A percentile compares a stretch with the other conserved stretches of the same genome.
Conservation (phyloP, 1,140 invertebrate species). For the Propsilocerus akamusi region DNA sequence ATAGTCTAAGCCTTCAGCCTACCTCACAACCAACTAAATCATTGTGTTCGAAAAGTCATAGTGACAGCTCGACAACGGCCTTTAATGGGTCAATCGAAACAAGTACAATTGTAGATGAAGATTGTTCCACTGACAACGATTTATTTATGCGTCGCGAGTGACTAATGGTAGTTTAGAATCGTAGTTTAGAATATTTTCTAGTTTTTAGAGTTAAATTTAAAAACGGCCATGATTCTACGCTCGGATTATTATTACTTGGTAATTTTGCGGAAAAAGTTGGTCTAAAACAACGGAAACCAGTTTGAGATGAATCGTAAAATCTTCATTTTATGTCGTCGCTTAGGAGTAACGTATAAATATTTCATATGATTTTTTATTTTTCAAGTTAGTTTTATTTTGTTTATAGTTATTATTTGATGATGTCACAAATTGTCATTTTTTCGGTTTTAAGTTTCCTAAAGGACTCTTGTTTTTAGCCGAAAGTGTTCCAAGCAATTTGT, state of each 20-base stretch:
- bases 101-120: slow-evolving; percentile 14
- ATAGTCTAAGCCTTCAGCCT: slow-evolving; percentile 31
- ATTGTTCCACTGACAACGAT: slow-evolving; percentile 6
- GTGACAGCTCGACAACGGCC: slow-evolving; percentile 20
- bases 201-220: slow-evolving; percentile 23
- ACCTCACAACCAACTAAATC: slow-evolving; percentile 31
- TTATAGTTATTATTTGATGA: too few species aligned
- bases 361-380: too few species aligned
- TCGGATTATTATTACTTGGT: neutral
- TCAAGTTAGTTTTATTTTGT: too few species aligned
- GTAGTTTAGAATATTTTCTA: slow-evolving; percentile 21
- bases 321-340: too few species aligned
- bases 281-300: neutral
- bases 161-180: slow-evolving; percentile 27
- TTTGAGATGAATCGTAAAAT: neutral
- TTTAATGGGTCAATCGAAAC: slow-evolving; percentile 12
- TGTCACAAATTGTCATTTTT: too few species aligned
- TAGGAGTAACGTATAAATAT: too few species aligned
- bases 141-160: slow-evolving; percentile 29
- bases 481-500: too few species aligned
- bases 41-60: slow-evolving; percentile 30
- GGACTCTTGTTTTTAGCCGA: too few species aligned
- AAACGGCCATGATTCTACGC: slow-evolving; percentile 13
- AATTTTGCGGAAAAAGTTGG: slow-evolving; percentile 1
- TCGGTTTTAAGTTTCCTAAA: too few species aligned